Evolutionary conservation across 2,797 vertebrate species (phyloP).

Genomic region (Miichthys miiuy): DNA sequence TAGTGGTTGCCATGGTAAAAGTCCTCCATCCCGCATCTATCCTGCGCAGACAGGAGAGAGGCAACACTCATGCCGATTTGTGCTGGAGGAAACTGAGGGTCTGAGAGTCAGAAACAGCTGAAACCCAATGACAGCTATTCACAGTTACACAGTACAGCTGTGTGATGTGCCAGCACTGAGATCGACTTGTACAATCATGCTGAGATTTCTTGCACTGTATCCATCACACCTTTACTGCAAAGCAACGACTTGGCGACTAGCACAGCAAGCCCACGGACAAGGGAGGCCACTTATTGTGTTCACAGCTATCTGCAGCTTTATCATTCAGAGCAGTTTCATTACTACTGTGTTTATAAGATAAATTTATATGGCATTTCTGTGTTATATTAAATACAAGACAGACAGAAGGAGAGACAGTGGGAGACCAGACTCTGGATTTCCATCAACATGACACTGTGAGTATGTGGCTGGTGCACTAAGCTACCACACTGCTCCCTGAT

Average conservation of each 20-base stretch:
- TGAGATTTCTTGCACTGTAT: conserved; percentile 46
- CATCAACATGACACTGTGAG: conserved; percentile 45
- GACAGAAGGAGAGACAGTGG: conserved; percentile 8
- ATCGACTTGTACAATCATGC: conserved; percentile 55
- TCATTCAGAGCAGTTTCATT: not conserved
- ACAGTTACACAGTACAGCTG: conserved; percentile 33
- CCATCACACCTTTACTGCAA: conserved; percentile 32
- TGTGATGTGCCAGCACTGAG: conserved; percentile 49
- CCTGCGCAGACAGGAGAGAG: conserved; percentile 63
- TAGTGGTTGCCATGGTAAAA: conserved; percentile 82
- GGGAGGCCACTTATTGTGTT: conserved; percentile 31
- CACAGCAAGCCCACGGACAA: conserved; percentile 21
- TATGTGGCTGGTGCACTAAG: conserved; percentile 44
- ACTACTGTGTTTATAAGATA: conserved; percentile 1
- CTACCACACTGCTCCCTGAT: conserved; percentile 57
- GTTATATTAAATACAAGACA: conserved; percentile 21
- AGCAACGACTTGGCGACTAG: conserved; percentile 15
- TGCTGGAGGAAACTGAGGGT: conserved; percentile 57
- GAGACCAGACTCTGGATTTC: conserved; percentile 43
- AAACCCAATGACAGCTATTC: conserved; percentile 55
- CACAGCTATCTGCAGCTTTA: conserved; percentile 14
- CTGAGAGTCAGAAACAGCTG: conserved; percentile 57
- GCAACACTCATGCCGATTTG: conserved; percentile 54
- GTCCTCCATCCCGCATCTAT: conserved; percentile 72
- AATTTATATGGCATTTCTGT: not conserved